These are phyloP conservation scores for Acinonyx jubatus DNA, from an alignment of 2,113 vertebrate genomes.

Conservation along the genomic window DNA sequence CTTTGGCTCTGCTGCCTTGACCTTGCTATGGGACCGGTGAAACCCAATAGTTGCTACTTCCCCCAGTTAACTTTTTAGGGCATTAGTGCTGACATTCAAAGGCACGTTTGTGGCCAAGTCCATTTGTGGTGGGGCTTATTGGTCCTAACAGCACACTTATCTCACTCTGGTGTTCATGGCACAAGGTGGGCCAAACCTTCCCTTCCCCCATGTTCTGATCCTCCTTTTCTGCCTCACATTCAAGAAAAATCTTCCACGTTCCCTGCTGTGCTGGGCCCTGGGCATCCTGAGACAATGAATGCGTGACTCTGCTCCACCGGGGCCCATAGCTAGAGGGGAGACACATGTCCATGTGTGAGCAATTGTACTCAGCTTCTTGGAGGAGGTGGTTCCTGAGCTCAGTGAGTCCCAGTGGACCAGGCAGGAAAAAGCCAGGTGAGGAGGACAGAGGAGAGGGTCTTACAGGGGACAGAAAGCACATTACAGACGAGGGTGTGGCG, in stretches of 20 bases:
- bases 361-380: background rate
- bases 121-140: too few relatives aligned
- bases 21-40: background rate
- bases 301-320: background rate
- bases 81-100: background rate
- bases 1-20: background rate
- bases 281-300: background rate
- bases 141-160: background rate
- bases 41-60: background rate
- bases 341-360: background rate
- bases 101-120: background rate
- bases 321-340: background rate
- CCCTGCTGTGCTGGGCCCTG: background rate
- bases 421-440: background rate
- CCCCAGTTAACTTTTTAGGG: background rate
- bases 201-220: background rate
- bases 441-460: background rate
- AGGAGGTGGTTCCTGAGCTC: background rate
- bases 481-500: background rate
- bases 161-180: background rate
- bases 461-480: accelerated
- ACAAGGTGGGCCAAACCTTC: background rate
- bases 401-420: background rate
- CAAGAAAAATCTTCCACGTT: background rate
- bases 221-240: background rate